phyloP scores from a whole-genome alignment of 1,140 invertebrate species.

The Oryctes rhinoceros region DNA sequence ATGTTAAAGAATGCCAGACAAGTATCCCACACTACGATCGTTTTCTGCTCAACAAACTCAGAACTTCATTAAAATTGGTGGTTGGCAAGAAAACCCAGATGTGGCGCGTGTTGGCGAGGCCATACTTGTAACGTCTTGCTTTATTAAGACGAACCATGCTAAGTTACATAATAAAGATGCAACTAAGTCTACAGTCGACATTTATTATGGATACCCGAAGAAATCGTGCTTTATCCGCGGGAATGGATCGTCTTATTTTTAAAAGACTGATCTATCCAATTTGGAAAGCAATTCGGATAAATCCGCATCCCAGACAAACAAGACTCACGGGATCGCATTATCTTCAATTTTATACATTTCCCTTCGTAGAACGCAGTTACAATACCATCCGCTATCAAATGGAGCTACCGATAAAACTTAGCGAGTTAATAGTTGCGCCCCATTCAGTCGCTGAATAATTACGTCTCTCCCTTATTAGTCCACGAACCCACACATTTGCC shows the following conservation, averaged over 20 bases:
- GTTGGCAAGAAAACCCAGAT: too few relatives aligned
- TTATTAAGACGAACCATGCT: too few relatives aligned
- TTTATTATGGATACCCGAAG: too few relatives aligned
- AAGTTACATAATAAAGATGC: too few relatives aligned
- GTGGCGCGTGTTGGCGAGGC: too few relatives aligned
- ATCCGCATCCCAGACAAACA: constrained; percentile 48
- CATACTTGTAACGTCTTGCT: too few relatives aligned
- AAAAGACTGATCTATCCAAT: constrained; percentile 49
- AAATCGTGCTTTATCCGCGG: background rate
- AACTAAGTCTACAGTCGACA: too few relatives aligned
- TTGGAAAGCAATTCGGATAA: constrained; percentile 49
- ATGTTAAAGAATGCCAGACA: too few relatives aligned
- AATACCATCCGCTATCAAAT: background rate
- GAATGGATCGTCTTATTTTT: constrained; percentile 42
- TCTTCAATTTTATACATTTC: constrained; percentile 51
- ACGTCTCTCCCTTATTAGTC: background rate
- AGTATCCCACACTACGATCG: too few relatives aligned
- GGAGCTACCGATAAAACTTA: constrained; percentile 24
- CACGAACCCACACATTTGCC: constrained; percentile 12
- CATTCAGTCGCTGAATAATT: constrained; percentile 31
- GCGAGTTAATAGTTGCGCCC: constrained; percentile 32
- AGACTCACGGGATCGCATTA: constrained; percentile 48
- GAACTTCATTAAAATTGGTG: too few relatives aligned
- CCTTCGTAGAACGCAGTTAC: constrained; percentile 18
- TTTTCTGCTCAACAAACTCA: too few relatives aligned